Percentiles rank a stretch among this genome's conserved stretches.
These are phyloP conservation scores for Orthosia incerta DNA, from an alignment of 2,888 invertebrate genomes.

Conservation along the genomic window DNA sequence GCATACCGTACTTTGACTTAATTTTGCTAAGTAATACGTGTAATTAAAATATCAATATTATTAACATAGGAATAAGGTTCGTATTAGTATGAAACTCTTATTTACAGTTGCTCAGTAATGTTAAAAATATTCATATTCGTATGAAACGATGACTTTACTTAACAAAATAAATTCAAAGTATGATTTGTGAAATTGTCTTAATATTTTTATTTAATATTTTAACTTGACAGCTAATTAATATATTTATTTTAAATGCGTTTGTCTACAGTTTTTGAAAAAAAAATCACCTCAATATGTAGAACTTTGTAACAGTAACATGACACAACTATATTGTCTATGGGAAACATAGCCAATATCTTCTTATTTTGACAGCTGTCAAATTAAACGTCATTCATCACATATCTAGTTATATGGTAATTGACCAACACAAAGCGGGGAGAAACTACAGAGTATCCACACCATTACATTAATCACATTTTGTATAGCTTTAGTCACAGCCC, in stretches of 20 bases:
- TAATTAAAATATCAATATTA: background rate
- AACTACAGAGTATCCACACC: slow-evolving; percentile 70
- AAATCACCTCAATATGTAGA: slow-evolving; percentile 27
- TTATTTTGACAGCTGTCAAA: slow-evolving; percentile 44
- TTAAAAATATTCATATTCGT: background rate
- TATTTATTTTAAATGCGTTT: no score
- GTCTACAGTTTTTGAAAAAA: background rate
- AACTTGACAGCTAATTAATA: slow-evolving; percentile 62
- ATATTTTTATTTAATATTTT: background rate
- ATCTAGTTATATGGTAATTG: slow-evolving; percentile 43
- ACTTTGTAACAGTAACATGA: background rate
- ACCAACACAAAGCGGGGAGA: slow-evolving; percentile 63
- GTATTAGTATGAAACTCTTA: background rate
- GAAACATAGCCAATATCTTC: slow-evolving; percentile 20
- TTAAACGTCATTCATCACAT: slow-evolving; percentile 34
- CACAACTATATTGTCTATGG: background rate
- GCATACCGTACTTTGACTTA: background rate
- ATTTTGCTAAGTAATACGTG: background rate
- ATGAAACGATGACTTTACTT: background rate
- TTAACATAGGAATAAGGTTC: background rate
- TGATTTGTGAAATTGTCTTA: background rate
- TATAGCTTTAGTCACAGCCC: slow-evolving; percentile 57
- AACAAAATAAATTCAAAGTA: background rate
- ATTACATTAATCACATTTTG: slow-evolving; percentile 67
- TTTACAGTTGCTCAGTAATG: background rate